A percentile compares a stretch with the other conserved stretches of the same genome.
Conservation (phyloP, 2,888 invertebrate genomes). For the Eulithis prunata region DNA sequence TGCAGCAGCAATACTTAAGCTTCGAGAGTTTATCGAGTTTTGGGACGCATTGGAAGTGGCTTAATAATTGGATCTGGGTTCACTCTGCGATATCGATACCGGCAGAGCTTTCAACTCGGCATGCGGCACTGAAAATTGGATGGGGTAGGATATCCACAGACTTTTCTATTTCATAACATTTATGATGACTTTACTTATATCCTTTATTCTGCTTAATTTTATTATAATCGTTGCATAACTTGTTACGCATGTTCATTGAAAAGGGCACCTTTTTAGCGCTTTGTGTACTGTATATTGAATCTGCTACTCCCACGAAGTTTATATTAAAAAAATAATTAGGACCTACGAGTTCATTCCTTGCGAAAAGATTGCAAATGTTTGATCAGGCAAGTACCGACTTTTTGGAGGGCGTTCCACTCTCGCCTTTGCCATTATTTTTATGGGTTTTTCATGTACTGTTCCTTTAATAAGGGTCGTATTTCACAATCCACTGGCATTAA, state of each 20-base stretch:
- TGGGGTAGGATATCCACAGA: constrained; percentile 24
- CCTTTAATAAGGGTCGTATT: constrained; percentile 52
- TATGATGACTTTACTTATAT: not conserved
- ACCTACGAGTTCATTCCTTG: not conserved
- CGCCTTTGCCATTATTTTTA: constrained; percentile 55
- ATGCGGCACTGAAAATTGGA: constrained; percentile 34
- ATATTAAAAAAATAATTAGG: not conserved
- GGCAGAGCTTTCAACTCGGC: constrained; percentile 31
- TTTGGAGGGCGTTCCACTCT: constrained; percentile 40
- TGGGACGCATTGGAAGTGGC: constrained; percentile 53
- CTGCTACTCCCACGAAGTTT: no score
- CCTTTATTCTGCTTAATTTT: no score
- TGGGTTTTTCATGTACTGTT: constrained; percentile 60
- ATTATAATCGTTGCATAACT: no score
- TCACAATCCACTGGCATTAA: constrained; percentile 56
- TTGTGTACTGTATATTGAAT: no score
- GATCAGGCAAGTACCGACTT: constrained; percentile 48
- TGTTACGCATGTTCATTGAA: no score
- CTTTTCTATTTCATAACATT: constrained; percentile 22
- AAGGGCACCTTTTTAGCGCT: no score
- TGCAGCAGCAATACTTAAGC: not conserved
- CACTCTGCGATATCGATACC: constrained; percentile 43
- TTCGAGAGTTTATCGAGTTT: constrained; percentile 45
- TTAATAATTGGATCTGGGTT: constrained; percentile 39
- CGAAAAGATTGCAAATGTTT: constrained; percentile 33